These are phyloP conservation scores for Gorsachius magnificus DNA, from an alignment of 2,797 vertebrate species.

Conservation along the genomic window DNA sequence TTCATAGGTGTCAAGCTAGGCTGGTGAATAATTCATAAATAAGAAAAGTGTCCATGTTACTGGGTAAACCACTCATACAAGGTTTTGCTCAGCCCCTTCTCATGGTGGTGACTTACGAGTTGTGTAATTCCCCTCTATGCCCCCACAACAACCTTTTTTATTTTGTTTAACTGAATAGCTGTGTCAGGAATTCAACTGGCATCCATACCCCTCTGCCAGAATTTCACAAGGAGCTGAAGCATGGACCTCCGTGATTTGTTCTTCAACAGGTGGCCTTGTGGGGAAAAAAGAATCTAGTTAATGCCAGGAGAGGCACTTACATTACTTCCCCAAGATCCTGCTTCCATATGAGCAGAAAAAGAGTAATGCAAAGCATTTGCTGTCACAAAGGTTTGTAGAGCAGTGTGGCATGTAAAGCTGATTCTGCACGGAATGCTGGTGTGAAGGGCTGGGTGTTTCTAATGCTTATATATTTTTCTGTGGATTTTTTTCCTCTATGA, in stretches of 20 bases:
- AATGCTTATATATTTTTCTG: background rate
- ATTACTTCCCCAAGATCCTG: background rate
- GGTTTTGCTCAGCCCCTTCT: background rate
- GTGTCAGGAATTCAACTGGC: background rate
- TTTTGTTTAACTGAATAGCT: background rate
- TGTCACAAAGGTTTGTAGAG: background rate
- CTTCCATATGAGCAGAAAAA: background rate
- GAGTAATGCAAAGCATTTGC: background rate
- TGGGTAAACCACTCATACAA: background rate
- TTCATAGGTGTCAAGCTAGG: background rate
- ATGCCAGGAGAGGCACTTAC: background rate
- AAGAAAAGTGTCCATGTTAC: background rate
- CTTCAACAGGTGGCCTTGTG: background rate
- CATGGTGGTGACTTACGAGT: background rate
- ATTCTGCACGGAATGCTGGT: background rate
- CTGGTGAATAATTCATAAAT: conserved; percentile 9
- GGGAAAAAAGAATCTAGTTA: background rate
- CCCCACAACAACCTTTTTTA: background rate
- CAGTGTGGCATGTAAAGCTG: background rate
- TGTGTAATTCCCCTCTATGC: background rate
- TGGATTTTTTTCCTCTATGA: background rate
- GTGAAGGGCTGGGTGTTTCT: background rate
- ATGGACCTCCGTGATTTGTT: background rate
- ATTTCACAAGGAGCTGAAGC: background rate
- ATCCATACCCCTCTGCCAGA: background rate